A percentile compares a stretch with the other conserved stretches of the same genome.
These are phyloP conservation scores for Conistra vaccinii DNA, from an alignment of 2,888 invertebrate genomes.

Conservation along the genomic window DNA sequence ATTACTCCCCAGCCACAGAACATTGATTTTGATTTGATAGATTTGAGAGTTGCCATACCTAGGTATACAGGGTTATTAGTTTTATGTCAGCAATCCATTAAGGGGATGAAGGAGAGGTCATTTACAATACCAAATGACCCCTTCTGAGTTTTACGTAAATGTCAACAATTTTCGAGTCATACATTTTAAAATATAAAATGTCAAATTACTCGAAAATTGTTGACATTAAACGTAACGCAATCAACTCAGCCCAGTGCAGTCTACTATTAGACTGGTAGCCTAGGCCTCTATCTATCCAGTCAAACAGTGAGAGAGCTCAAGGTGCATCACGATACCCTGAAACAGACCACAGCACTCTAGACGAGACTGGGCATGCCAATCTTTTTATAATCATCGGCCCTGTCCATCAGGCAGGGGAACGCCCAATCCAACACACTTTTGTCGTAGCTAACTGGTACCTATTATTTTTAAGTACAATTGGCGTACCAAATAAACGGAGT, in stretches of 20 bases:
- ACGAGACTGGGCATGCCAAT: not conserved
- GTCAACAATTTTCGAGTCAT: too few species aligned
- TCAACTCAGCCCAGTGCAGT: not conserved
- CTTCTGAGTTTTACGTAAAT: too few species aligned
- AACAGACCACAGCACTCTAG: not conserved
- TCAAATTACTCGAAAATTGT: too few species aligned
- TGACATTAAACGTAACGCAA: not conserved
- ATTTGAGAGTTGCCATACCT: not conserved
- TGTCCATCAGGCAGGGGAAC: not conserved
- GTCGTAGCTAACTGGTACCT: too few species aligned
- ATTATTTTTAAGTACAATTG: not conserved
- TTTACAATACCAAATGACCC: too few species aligned
- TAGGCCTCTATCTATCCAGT: not conserved
- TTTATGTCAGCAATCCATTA: too few species aligned
- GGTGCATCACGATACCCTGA: not conserved
- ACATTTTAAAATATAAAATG: too few species aligned
- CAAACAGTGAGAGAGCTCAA: not conserved
- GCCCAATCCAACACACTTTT: not conserved
- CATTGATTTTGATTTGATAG: not conserved
- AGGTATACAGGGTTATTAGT: too few species aligned
- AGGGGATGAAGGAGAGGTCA: too few species aligned
- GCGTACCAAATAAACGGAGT: too few species aligned
- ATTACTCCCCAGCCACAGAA: not conserved
- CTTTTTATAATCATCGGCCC: not conserved
- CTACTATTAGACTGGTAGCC: not conserved